phyloP scores from a whole-genome alignment of 1,140 invertebrate genomes.

The Temnothorax longispinosus region DNA sequence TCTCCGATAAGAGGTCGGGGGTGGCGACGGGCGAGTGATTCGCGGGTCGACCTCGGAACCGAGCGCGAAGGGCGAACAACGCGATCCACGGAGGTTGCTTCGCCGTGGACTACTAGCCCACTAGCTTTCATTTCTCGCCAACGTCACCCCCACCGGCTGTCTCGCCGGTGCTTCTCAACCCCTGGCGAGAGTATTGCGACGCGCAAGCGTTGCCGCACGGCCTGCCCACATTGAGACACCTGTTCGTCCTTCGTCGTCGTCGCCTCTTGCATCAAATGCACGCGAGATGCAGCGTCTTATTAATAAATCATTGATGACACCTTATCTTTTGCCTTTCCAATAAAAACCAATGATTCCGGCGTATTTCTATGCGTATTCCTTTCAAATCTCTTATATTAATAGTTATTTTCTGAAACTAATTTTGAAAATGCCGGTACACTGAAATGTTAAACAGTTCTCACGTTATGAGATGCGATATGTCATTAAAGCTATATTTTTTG shows the following conservation, averaged over 20 bases:
- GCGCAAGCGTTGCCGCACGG: constrained; percentile 42
- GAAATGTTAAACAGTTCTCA: background rate
- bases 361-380: background rate
- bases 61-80: constrained; percentile 54
- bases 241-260: constrained; percentile 64
- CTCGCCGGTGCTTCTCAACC: constrained; percentile 30
- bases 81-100: constrained; percentile 68
- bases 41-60: constrained; percentile 38
- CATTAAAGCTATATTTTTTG: background rate
- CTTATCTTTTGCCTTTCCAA: background rate
- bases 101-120: constrained; percentile 72
- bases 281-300: constrained; percentile 19
- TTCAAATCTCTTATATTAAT: no score
- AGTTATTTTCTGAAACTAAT: background rate
- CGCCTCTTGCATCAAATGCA: background rate
- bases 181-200: background rate
- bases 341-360: background rate
- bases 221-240: constrained; percentile 61
- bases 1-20: background rate
- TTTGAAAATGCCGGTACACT: background rate
- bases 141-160: constrained; percentile 33
- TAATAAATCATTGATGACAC: constrained; percentile 10
- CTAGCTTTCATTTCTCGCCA: constrained; percentile 65
- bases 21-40: constrained; percentile 24
- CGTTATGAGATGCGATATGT: background rate